A percentile compares a stretch with the other conserved stretches of the same genome.
Evolutionary conservation across 2,888 invertebrate species (phyloP).

Genomic region (Beris morrisii): DNA sequence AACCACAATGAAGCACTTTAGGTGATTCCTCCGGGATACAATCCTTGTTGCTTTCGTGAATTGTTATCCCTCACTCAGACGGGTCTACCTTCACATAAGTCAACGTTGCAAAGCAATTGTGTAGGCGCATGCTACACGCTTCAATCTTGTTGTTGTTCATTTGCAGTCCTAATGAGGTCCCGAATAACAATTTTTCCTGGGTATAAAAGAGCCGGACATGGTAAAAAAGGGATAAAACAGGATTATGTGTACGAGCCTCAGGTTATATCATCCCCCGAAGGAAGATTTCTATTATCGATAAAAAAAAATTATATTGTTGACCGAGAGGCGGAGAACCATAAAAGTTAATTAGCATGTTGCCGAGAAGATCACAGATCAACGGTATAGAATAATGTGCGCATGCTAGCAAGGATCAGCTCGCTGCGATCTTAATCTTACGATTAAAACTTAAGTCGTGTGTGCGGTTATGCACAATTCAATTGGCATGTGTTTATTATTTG

Average conservation of each 20-base stretch:
- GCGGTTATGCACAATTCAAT: slow-evolving; percentile 8
- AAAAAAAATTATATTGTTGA: slow-evolving; percentile 28
- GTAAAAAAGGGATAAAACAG: slow-evolving; percentile 15
- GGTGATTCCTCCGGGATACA: slow-evolving; percentile 10
- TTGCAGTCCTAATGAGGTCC: background rate
- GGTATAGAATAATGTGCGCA: background rate
- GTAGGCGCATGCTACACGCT: slow-evolving; percentile 21
- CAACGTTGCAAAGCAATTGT: background rate
- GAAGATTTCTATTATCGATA: slow-evolving; percentile 29
- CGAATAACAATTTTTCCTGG: slow-evolving; percentile 12
- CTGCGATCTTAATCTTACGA: slow-evolving; percentile 21
- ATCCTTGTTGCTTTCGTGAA: background rate
- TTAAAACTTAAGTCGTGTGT: slow-evolving; percentile 20
- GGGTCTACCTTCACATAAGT: slow-evolving; percentile 1
- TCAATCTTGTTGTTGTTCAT: background rate
- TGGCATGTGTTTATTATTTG: slow-evolving; percentile 26
- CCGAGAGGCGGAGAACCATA: slow-evolving; percentile 37
- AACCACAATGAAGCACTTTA: slow-evolving; percentile 22
- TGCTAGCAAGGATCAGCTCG: slow-evolving; percentile 5
- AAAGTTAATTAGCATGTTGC: slow-evolving; percentile 40
- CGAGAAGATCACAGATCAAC: slow-evolving; percentile 9
- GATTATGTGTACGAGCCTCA: slow-evolving; percentile 10
- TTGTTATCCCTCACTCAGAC: background rate
- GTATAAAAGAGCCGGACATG: background rate
- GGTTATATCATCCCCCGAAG: slow-evolving; percentile 5